A percentile compares a stretch with the other conserved stretches of the same genome.
phyloP scores from a whole-genome alignment of 2,797 vertebrate genomes.

The Sebastes nivosus region DNA sequence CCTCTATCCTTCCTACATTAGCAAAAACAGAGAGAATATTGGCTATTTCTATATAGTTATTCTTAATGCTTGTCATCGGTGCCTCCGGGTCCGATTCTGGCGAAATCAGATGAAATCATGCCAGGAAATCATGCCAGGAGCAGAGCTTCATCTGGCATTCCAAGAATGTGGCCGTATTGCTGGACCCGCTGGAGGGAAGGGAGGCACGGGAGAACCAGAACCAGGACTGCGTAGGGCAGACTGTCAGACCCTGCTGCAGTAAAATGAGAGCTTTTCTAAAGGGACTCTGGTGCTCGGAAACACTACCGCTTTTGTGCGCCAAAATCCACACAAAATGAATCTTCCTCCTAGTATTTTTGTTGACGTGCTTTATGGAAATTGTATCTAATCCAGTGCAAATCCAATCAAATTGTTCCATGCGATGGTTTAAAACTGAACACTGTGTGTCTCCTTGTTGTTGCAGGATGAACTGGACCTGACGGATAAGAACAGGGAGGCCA shows the following conservation, averaged over 20 bases:
- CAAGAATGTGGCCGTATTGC: not conserved
- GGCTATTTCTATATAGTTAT: not conserved
- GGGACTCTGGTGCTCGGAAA: not conserved
- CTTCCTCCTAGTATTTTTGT: not conserved
- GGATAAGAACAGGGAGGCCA: constrained; percentile 96
- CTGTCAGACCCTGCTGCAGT: not conserved
- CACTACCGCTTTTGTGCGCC: not conserved
- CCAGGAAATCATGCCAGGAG: not conserved
- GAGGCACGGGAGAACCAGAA: not conserved
- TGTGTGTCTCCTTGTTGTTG: constrained; percentile 34
- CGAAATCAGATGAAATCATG: not conserved
- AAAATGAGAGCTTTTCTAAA: not conserved
- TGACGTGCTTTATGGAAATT: not conserved
- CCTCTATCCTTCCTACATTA: not conserved
- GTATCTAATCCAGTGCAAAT: not conserved
- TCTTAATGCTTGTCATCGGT: not conserved
- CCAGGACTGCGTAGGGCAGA: not conserved
- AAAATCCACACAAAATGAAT: not conserved
- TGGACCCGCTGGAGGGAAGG: not conserved
- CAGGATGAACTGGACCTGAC: constrained; percentile 98
- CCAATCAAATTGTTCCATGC: not conserved
- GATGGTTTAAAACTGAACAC: not conserved
- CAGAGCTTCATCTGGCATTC: too few species aligned
- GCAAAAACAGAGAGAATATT: not conserved
- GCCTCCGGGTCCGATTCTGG: not conserved